Evolutionary conservation across 2,113 vertebrate genomes (phyloP).

Genomic region (Hippopotamus amphibius): DNA sequence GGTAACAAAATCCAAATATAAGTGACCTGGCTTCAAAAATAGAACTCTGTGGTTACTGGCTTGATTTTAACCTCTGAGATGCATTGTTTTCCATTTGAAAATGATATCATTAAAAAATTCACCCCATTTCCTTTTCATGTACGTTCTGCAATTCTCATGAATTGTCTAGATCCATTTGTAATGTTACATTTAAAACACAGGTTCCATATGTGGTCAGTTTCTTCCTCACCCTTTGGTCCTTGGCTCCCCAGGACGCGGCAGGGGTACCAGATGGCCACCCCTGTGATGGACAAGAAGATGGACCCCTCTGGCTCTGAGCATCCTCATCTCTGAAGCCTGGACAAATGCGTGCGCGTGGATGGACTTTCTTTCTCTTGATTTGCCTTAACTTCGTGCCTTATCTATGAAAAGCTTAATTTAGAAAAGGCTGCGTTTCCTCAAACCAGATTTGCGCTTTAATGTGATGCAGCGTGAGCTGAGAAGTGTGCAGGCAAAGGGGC

Average conservation of each 20-base stretch:
- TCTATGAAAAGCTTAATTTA: constrained; percentile 14
- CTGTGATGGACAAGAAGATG: not conserved
- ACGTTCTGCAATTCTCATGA: not conserved
- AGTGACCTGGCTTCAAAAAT: not conserved
- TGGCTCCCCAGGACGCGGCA: not conserved
- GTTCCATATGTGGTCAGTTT: not conserved
- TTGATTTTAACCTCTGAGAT: not conserved
- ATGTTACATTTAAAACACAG: not conserved
- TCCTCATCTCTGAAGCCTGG: not conserved
- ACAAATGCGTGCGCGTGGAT: too few species aligned
- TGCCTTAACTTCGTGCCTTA: not conserved
- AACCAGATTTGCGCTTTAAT: not conserved
- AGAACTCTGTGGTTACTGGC: not conserved
- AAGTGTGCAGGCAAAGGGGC: not conserved
- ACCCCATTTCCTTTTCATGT: not conserved
- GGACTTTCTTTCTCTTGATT: constrained; percentile 12
- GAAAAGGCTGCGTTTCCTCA: not conserved
- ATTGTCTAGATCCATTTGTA: not conserved
- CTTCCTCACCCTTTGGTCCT: not conserved
- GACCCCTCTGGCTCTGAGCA: not conserved
- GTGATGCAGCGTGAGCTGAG: not conserved
- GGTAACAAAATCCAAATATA: not conserved
- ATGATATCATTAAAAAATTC: not conserved
- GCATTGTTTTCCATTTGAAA: not conserved
- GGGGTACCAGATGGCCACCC: not conserved